Evolutionary conservation across 2,888 invertebrate species (phyloP).

Genomic region (Xestobium rufovillosum): DNA sequence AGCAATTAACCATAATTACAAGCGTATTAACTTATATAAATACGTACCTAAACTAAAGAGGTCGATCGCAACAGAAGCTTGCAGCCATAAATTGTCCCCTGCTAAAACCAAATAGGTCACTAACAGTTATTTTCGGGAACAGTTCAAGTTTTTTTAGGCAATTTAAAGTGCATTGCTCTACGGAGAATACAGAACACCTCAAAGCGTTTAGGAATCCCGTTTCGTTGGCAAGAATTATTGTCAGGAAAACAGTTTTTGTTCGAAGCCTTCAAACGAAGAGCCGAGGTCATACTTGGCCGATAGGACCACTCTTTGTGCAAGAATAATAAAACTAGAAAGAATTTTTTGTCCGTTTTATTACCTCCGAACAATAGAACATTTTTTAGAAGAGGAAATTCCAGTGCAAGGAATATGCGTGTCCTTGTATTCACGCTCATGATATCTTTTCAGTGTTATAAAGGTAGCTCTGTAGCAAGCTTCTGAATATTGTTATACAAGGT

Average conservation of each 20-base stretch:
- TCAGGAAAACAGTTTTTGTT: conserved; percentile 36
- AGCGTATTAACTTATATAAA: too few species aligned
- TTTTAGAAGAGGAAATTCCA: conserved; percentile 29
- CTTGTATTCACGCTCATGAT: too few species aligned
- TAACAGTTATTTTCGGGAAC: conserved; percentile 36
- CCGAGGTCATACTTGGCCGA: conserved; percentile 25
- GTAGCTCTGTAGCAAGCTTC: too few species aligned
- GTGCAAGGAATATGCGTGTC: conserved; percentile 20
- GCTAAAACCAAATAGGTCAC: conserved; percentile 37
- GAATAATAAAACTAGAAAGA: conserved; percentile 29
- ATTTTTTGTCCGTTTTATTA: conserved; percentile 30
- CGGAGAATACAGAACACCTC: conserved; percentile 34
- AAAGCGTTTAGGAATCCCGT: conserved; percentile 35
- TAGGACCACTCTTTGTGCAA: conserved; percentile 15
- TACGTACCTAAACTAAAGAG: too few species aligned
- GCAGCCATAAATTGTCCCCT: conserved; percentile 35
- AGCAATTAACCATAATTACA: too few species aligned
- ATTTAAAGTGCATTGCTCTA: conserved; percentile 38
- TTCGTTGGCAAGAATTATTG: conserved; percentile 35
- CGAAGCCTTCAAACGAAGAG: conserved; percentile 26
- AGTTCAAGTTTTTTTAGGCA: conserved; percentile 28
- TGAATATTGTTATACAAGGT: too few species aligned
- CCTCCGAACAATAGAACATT: conserved; percentile 26
- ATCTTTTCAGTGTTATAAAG: too few species aligned
- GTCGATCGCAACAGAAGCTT: too few species aligned